These are phyloP conservation scores for Microctenopoma lineatum DNA, from an alignment of 2,797 vertebrate species.

Conservation along the genomic window DNA sequence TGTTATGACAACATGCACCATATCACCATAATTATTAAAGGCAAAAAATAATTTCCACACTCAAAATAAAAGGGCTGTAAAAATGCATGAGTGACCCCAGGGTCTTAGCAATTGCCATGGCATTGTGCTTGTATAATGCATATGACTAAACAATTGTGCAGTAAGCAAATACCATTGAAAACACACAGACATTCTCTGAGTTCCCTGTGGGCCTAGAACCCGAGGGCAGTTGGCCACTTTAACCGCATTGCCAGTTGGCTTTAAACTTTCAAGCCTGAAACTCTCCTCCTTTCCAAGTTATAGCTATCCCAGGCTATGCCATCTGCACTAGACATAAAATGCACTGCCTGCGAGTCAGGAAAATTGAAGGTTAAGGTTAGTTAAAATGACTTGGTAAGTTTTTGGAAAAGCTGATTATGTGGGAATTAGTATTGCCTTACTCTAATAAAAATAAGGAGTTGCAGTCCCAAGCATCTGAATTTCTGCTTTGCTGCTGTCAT, in stretches of 20 bases:
- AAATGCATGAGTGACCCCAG: background rate
- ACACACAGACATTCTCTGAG: background rate
- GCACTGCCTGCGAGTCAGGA: too few relatives aligned
- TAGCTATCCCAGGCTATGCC: too few relatives aligned
- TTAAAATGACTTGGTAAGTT: too few relatives aligned
- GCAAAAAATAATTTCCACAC: background rate
- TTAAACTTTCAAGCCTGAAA: background rate
- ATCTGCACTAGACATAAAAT: too few relatives aligned
- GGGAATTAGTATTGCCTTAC: too few relatives aligned
- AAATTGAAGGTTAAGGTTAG: too few relatives aligned
- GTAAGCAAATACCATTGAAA: too few relatives aligned
- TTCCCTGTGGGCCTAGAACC: background rate
- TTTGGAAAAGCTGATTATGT: too few relatives aligned
- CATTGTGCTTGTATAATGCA: background rate
- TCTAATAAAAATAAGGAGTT: too few relatives aligned
- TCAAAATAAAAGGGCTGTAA: background rate
- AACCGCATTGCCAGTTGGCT: too few relatives aligned
- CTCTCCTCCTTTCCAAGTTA: conserved; percentile 22
- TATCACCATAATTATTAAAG: conserved; percentile 2
- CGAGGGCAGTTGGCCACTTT: background rate
- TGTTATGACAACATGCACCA: background rate
- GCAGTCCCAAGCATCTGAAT: too few relatives aligned
- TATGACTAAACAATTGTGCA: conserved; percentile 1
- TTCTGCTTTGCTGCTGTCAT: too few relatives aligned
- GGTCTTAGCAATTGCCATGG: background rate